These are phyloP conservation scores for Vidua chalybeata DNA, from an alignment of 2,113 vertebrate genomes.

Conservation along the genomic window DNA sequence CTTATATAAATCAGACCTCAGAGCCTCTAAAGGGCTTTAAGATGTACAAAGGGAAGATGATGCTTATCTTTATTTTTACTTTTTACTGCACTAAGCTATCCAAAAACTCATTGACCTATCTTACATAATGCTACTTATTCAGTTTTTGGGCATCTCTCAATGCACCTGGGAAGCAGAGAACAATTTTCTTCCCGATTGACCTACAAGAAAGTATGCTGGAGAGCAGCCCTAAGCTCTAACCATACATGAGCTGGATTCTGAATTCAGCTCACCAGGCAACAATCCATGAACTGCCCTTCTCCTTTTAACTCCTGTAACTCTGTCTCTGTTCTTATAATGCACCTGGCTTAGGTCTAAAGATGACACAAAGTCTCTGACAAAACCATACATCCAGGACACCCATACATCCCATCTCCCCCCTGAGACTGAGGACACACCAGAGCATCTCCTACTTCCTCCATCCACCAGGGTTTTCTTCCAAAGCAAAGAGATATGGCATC, in stretches of 20 bases:
- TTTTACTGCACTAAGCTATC: not conserved
- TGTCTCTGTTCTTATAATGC: not conserved
- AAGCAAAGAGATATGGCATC: not conserved
- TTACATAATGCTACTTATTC: not conserved
- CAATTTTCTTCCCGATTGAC: not conserved
- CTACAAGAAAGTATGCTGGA: not conserved
- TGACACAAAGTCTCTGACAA: not conserved
- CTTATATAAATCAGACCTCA: not conserved
- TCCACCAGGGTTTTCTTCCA: not conserved
- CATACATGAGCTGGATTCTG: fast-evolving
- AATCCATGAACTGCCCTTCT: not conserved
- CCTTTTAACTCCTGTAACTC: not conserved
- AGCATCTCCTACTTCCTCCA: not conserved
- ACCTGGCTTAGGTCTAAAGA: not conserved
- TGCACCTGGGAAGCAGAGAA: not conserved
- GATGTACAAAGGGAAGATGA: not conserved
- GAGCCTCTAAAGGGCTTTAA: not conserved
- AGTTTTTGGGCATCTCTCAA: not conserved
- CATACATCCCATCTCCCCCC: not conserved
- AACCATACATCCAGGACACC: not conserved
- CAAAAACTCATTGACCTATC: not conserved
- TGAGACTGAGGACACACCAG: not conserved
- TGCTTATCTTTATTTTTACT: not conserved
- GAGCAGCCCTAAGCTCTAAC: not conserved
- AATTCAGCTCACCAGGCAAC: not conserved